phyloP scores from a whole-genome alignment of 2,113 vertebrate genomes.

The Anolis sagrei region DNA sequence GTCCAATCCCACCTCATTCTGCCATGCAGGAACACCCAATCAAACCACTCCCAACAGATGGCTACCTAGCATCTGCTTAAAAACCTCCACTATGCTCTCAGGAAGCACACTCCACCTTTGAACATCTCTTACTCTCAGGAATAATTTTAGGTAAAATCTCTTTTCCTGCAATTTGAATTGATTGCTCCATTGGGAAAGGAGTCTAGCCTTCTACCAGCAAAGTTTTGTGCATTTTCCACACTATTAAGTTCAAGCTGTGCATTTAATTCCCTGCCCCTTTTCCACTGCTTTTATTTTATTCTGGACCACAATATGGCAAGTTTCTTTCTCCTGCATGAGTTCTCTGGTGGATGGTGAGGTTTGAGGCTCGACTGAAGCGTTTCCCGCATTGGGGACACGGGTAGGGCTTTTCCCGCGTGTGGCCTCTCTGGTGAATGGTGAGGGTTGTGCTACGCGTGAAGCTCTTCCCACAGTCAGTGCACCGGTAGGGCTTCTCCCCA shows the following conservation, averaged over 20 bases:
- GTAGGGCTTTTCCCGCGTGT: slow-evolving; percentile 73
- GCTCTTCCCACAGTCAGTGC: slow-evolving; percentile 67
- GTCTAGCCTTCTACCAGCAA: background rate
- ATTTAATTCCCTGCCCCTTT: slow-evolving; percentile 48
- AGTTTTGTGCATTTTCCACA: background rate
- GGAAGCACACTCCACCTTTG: too few species aligned
- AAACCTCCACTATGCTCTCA: too few species aligned
- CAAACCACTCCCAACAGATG: too few species aligned
- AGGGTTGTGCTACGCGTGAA: slow-evolving; percentile 71
- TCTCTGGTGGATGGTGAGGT: slow-evolving; percentile 72
- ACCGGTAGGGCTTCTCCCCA: slow-evolving; percentile 71
- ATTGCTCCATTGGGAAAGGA: too few species aligned
- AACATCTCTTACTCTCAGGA: too few species aligned
- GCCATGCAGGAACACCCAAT: too few species aligned
- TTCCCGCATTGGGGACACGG: slow-evolving; percentile 67
- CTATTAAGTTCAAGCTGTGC: background rate
- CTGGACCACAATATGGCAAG: slow-evolving; percentile 32
- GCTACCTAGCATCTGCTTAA: too few species aligned
- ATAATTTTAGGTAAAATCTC: too few species aligned
- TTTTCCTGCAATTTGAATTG: too few species aligned
- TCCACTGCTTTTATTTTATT: slow-evolving; percentile 30
- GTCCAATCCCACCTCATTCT: too few species aligned
- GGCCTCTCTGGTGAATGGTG: slow-evolving; percentile 72
- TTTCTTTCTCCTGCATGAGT: slow-evolving; percentile 65
- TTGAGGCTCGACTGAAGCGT: slow-evolving; percentile 68